Conservation (phyloP, 1,140 invertebrate genomes). For the Cyclina sinensis region DNA sequence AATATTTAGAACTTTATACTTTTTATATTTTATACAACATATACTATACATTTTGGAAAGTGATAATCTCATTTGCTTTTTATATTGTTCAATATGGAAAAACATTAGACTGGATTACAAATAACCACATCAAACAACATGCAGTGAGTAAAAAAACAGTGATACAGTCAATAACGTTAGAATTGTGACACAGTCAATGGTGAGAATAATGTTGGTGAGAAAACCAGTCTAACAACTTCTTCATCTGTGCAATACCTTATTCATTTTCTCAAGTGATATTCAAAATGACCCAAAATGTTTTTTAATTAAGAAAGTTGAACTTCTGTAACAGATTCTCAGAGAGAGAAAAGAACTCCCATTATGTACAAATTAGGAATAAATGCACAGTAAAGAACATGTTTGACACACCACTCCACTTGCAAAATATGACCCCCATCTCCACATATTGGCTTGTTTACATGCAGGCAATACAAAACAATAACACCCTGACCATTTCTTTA, state of each 20-base stretch:
- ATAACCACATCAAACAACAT: slow-evolving; percentile 34
- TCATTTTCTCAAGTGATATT: too few relatives aligned
- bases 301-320: too few relatives aligned
- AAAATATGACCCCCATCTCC: background rate
- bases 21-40: too few relatives aligned
- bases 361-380: too few relatives aligned
- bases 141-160: slow-evolving; percentile 45
- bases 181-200: background rate
- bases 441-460: slow-evolving; percentile 31
- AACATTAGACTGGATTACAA: slow-evolving; percentile 12
- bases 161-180: slow-evolving; percentile 40
- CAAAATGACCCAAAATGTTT: too few relatives aligned
- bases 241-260: background rate
- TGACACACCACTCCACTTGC: slow-evolving; percentile 28
- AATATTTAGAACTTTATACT: too few relatives aligned
- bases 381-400: background rate
- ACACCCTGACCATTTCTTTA: too few relatives aligned
- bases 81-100: too few relatives aligned
- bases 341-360: too few relatives aligned
- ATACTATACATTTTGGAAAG: too few relatives aligned
- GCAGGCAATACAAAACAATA: background rate
- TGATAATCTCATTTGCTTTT: too few relatives aligned
- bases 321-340: too few relatives aligned
- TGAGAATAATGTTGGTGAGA: slow-evolving; percentile 44
- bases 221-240: slow-evolving; percentile 32